Percentiles rank a stretch among this genome's conserved stretches.
Conservation (phyloP, 2,888 invertebrate species). For the Abrostola tripartita region DNA sequence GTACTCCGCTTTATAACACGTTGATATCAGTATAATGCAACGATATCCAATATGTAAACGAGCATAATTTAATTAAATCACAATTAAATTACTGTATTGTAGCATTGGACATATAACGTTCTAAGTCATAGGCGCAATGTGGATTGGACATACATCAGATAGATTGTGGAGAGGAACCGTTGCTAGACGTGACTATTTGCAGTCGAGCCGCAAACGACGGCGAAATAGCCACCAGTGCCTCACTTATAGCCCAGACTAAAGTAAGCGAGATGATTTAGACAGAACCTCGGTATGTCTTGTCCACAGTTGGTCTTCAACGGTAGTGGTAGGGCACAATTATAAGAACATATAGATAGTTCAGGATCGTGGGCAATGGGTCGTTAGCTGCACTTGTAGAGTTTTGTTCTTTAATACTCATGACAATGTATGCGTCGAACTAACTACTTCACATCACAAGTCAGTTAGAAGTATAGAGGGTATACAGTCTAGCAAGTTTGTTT, state of each 20-base stretch:
- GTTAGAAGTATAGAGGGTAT: conserved; percentile 68
- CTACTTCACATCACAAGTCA: conserved; percentile 83
- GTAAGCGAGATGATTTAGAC: conserved; percentile 40
- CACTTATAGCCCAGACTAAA: conserved; percentile 57
- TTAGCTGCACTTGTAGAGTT: conserved; percentile 59
- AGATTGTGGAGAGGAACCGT: conserved; percentile 14
- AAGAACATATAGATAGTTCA: conserved; percentile 40
- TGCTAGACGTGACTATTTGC: conserved; percentile 15
- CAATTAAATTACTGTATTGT: conserved; percentile 53
- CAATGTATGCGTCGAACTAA: conserved; percentile 75
- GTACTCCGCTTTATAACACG: conserved; percentile 45
- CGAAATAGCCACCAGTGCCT: conserved; percentile 63
- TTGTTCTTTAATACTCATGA: conserved; percentile 77
- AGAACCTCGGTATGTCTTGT: conserved; percentile 63
- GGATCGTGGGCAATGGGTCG: conserved; percentile 60
- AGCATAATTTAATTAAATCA: conserved; percentile 59
- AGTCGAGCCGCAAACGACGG: conserved; percentile 36
- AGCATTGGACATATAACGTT: conserved; percentile 44
- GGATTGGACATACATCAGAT: conserved; percentile 63
- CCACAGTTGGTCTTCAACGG: conserved; percentile 55
- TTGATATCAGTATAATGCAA: conserved; percentile 36
- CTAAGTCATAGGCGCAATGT: conserved; percentile 55
- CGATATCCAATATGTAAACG: conserved; percentile 34
- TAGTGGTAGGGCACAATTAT: conserved; percentile 53
- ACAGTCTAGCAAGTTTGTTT: conserved; percentile 78